A percentile compares a stretch with the other conserved stretches of the same genome.
Conservation (phyloP, 2,888 invertebrate genomes). For the Lordiphosa andalusiaca region DNA sequence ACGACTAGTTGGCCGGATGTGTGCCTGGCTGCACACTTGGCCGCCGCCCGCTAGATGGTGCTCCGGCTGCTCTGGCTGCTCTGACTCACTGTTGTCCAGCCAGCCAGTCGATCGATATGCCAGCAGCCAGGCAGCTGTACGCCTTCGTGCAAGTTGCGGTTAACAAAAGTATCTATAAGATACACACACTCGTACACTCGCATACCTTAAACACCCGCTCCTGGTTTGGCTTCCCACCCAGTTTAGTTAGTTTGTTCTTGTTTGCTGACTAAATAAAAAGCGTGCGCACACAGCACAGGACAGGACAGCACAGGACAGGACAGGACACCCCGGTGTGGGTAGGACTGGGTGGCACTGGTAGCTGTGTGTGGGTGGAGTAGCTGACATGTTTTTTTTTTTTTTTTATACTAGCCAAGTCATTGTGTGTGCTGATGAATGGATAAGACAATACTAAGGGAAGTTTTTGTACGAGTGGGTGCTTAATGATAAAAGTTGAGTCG, state of each 20-base stretch:
- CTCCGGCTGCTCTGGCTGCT: background rate
- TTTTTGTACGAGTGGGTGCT: background rate
- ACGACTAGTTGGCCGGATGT: slow-evolving; percentile 40
- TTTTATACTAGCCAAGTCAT: too few species aligned
- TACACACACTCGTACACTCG: slow-evolving; percentile 34
- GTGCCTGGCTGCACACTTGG: slow-evolving; percentile 49
- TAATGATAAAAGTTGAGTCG: too few species aligned
- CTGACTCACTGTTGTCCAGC: slow-evolving; percentile 20
- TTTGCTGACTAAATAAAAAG: too few species aligned
- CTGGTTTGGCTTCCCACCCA: slow-evolving; percentile 51
- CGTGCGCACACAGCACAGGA: background rate
- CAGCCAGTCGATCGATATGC: slow-evolving; percentile 51
- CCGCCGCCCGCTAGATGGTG: background rate
- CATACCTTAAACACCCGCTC: slow-evolving; percentile 20
- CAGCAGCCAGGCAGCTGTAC: slow-evolving; percentile 60
- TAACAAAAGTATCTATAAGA: slow-evolving; percentile 62
- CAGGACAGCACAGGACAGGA: too few species aligned
- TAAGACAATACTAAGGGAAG: too few species aligned
- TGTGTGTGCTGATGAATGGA: too few species aligned
- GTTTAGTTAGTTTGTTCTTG: slow-evolving; percentile 6
- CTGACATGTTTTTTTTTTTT: background rate
- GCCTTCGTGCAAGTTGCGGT: slow-evolving; percentile 46
- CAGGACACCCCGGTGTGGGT: too few species aligned
- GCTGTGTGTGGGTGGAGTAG: too few species aligned
- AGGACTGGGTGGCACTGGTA: too few species aligned